A percentile compares a stretch with the other conserved stretches of the same genome.
Evolutionary conservation across 2,888 invertebrate species (phyloP).

Genomic region (Cryptophagus acutangulus): DNA sequence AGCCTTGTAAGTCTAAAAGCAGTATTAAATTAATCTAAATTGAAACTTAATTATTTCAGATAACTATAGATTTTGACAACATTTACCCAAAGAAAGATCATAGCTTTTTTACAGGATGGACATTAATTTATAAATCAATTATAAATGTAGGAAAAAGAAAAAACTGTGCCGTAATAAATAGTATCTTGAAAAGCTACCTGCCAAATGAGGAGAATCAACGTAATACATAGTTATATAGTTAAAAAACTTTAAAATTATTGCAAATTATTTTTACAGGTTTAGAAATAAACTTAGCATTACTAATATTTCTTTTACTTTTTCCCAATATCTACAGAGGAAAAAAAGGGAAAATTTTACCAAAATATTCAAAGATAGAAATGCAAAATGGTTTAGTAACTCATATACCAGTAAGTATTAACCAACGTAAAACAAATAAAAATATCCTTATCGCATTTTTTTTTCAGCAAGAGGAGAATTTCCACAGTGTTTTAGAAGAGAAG

Average conservation of each 20-base stretch:
- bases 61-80: neutral
- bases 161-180: neutral
- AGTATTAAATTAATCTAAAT: neutral
- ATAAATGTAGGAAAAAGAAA: neutral
- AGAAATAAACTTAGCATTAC: neutral
- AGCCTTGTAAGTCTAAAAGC: neutral
- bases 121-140: neutral
- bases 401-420: neutral
- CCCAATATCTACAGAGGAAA: neutral
- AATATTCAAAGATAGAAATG: conserved; percentile 1
- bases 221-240: no score
- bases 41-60: neutral
- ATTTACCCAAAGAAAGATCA: neutral
- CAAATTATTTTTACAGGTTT: neutral
- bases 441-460: conserved; percentile 1
- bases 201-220: neutral
- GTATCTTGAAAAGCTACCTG: neutral
- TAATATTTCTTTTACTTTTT: neutral
- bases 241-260: no score
- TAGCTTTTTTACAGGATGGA: neutral
- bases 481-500: neutral
- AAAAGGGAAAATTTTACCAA: no score
- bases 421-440: neutral
- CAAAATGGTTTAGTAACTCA: neutral
- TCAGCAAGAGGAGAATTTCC: neutral